Conservation (phyloP, 2,888 invertebrate species). For the Zonitis immaculata region DNA sequence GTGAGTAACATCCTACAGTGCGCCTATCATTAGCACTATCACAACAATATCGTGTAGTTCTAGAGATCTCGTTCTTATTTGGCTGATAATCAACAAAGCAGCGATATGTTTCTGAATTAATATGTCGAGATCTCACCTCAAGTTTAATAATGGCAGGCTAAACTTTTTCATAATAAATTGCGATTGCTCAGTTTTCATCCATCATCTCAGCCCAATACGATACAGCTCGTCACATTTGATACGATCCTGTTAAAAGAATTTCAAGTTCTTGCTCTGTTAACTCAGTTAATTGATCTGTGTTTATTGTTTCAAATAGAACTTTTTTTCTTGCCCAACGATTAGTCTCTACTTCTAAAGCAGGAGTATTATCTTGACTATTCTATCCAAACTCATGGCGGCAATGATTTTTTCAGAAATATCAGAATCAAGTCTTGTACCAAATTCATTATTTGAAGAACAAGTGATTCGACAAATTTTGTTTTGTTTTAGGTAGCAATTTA, state of each 20-base stretch:
- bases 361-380: neutral
- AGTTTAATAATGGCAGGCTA: too few relatives aligned
- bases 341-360: neutral
- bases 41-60: too few relatives aligned
- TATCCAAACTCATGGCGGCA: conserved; percentile 8
- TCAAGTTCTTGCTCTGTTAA: neutral
- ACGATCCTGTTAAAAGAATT: neutral
- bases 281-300: neutral
- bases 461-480: neutral
- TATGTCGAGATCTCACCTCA: too few relatives aligned
- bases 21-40: too few relatives aligned
- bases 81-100: too few relatives aligned
- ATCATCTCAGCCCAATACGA: neutral
- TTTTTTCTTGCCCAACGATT: neutral
- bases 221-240: neutral
- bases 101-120: too few relatives aligned
- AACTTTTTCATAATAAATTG: too few relatives aligned
- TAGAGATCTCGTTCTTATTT: too few relatives aligned
- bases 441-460: conserved; percentile 19
- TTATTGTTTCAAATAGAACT: neutral
- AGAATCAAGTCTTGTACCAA: conserved; percentile 20
- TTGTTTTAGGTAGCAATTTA: neutral
- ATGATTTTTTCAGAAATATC: conserved; percentile 13
- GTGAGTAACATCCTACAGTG: too few relatives aligned
- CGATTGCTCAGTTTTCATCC: too few relatives aligned